Base-by-base conservation (phyloP, 2,797 vertebrate species). In the Typhlichthys eigenmanni region DNA sequence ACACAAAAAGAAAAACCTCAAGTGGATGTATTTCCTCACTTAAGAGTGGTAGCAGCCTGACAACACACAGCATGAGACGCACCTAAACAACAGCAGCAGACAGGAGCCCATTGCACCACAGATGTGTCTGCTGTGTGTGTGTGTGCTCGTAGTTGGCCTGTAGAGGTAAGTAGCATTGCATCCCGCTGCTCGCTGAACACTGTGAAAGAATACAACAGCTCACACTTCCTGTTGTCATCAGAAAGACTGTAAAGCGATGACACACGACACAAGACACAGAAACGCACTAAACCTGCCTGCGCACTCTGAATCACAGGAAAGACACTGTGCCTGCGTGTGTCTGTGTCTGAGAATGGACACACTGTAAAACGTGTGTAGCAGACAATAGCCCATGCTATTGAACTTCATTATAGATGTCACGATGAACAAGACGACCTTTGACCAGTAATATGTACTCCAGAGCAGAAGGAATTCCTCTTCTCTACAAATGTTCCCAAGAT, bases 201-300 rank as follows among this genome's bases (percentile, higher is more conserved):
- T 12, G 34, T 43, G 56, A 47, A 43, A 56, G 12, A 52, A 46
- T 51, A 55, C 65, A 58, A 71, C 61, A 66, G 56, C 52, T 55
- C 14, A 47, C 71, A 78, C 78, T 87, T 86, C 80, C 82, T 80
- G 82, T 82, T 82, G 80, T 61, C 52, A 55, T 51, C 71, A 80
- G 67, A 69, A 75, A 75, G 70, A 69, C 67, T 54, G 49, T 55
- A 60, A 52, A 67, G 58, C 34, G 7, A 38, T 38, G 29, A 60
- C 62, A 52, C n/a, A 64, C 46, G 19, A 29, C n/a, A 64, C 46
- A 32, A 29, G 58, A 43, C 46, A 54, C 12, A 66, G 58, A 46
- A 50, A 55, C 64, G 48, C 50, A 60, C 53, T 13, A 49, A n/a
- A 68, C 59, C 54, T 19, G 56, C 63, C 47, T 1, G 19, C 52